Evolutionary conservation across 2,113 vertebrate species (phyloP), one percentile per base, ranked within the genome.

Genomic region (Myiopsitta monachus): DNA sequence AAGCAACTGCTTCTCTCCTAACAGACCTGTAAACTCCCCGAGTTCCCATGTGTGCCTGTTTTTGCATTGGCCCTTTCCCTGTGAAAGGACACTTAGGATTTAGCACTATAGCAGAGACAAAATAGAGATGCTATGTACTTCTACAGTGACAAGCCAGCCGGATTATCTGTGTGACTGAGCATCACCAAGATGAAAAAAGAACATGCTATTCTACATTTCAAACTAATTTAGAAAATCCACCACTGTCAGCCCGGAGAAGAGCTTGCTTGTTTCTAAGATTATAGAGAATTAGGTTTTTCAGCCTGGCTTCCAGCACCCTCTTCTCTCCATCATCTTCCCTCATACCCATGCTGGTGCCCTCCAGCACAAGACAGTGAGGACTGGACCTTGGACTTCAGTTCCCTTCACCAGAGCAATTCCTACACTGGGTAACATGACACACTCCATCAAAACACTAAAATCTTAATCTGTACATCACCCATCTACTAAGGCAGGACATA

Each of bases 31-130:
- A 82, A 85, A 26, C 33, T n/a, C 64, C 33, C 43, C 0, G 1
- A 86, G 84, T 4, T 18, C 39, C 27, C 3, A 4, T 18, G 28
- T 0, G 0, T 46, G 44, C 30, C 47, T 7, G 1, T 19, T 5
- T 18, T 28, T 21, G 24, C 2, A 17, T 1, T 24, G 51, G 41
- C 26, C 55, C 36, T 28, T 62, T 66, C 84, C 39, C 52, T 51
- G 11, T 63, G 69, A 51, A 24, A 77, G 41, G 3, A 22, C 21
- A 6, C 26, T 31, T 9, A 13, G 36, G 31, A 81, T 57, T 8
- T 41, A 81, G 44, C 55, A 51, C 3, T 30, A 23, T 2, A 78
- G 24, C 22, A 36, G 61, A 78, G 38, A 24, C 22, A 70, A 82
- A 64, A 6, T 14, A 68, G 17, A 89, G 55, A 23, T 2, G 8